phyloP scores from a whole-genome alignment of 2,797 vertebrate species.

The Melanitta fusca region DNA sequence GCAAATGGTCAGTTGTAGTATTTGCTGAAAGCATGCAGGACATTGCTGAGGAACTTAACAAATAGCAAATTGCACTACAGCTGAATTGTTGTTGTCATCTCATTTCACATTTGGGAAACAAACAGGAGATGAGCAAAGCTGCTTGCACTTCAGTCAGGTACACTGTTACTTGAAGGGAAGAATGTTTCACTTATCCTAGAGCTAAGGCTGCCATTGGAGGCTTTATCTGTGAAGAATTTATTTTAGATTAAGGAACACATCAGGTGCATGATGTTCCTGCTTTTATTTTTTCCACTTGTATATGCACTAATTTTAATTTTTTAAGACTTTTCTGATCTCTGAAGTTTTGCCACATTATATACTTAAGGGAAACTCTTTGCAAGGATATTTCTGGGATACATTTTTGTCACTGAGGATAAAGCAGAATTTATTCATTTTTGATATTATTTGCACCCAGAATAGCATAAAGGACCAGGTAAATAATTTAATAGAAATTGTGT shows the following conservation, averaged over 20 bases:
- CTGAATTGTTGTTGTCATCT: conserved; percentile 85
- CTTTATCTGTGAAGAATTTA: conserved; percentile 92
- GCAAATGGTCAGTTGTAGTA: conserved; percentile 97
- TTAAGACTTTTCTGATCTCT: conserved; percentile 88
- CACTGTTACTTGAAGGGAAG: conserved; percentile 96
- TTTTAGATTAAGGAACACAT: conserved; percentile 93
- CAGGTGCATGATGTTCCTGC: conserved; percentile 88
- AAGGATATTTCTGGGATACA: conserved; percentile 79
- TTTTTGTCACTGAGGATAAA: conserved; percentile 79
- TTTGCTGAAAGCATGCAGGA: conserved; percentile 81
- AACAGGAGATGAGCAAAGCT: conserved; percentile 86
- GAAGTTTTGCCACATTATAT: conserved; percentile 84
- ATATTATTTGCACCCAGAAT: conserved; percentile 79
- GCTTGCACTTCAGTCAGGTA: conserved; percentile 95
- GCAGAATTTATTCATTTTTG: conserved; percentile 76
- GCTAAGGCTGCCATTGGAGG: conserved; percentile 88
- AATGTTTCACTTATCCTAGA: conserved; percentile 88
- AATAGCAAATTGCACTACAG: conserved; percentile 95
- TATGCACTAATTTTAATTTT: conserved; percentile 99
- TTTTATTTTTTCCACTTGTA: conserved; percentile 94
- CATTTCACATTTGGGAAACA: conserved; percentile 81
- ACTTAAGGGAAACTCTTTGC: conserved; percentile 83
- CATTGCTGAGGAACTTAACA: conserved; percentile 82
- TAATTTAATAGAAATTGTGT: conserved; percentile 77
- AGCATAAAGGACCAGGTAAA: conserved; percentile 80